Percentiles rank a stretch among this genome's conserved stretches.
Evolutionary conservation across 2,113 vertebrate species (phyloP).

Genomic region (Pterocles gutturalis): DNA sequence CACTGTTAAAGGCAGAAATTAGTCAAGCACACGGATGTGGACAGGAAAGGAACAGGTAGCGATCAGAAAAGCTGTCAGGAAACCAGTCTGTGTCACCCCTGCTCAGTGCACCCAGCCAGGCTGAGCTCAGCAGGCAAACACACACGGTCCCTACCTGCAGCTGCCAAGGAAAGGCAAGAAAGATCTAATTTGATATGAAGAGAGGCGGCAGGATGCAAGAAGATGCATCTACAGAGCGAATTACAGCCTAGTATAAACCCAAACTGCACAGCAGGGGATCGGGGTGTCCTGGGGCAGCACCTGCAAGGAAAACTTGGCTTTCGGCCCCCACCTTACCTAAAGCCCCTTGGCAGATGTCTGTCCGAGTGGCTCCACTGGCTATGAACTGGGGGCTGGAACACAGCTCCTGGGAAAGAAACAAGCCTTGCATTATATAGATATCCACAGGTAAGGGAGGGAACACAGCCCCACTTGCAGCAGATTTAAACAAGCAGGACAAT

Average conservation of each 20-base stretch:
- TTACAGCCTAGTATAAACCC: not conserved
- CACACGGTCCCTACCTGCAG: accelerated
- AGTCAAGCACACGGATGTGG: accelerated
- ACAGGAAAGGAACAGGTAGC: accelerated
- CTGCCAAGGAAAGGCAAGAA: not conserved
- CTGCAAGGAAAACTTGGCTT: accelerated
- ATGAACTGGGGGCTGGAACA: conserved; percentile 52
- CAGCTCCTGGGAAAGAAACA: conserved; percentile 51
- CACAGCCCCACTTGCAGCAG: not conserved
- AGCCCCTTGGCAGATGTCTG: conserved; percentile 62
- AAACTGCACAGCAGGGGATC: not conserved
- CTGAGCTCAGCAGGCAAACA: not conserved
- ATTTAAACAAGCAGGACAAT: not conserved
- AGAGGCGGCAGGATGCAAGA: not conserved
- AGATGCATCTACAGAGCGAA: not conserved
- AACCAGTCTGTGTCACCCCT: not conserved
- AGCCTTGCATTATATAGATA: not conserved
- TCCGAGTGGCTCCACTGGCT: conserved; percentile 25
- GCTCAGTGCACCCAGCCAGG: not conserved
- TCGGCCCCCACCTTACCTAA: conserved; percentile 31
- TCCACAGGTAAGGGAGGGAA: not conserved
- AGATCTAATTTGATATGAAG: not conserved
- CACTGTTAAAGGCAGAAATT: not conserved
- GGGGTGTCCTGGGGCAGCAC: not conserved
- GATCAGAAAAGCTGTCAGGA: not conserved